phyloP scores from a whole-genome alignment of 2,113 vertebrate genomes.

The Thymallus thymallus region DNA sequence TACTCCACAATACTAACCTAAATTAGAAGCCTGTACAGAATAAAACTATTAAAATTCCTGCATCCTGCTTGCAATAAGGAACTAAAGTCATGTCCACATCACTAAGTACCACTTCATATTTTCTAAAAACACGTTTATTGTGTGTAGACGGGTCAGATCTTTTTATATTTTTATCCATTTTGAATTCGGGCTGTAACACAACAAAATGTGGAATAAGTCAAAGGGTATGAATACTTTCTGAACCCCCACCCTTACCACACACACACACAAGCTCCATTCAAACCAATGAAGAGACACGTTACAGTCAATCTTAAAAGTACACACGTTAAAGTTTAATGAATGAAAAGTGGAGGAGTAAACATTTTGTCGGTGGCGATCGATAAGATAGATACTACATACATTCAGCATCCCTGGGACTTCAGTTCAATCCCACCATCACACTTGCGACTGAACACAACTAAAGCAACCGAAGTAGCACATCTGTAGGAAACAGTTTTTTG shows the following conservation, averaged over 20 bases:
- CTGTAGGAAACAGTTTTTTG: conserved; percentile 42
- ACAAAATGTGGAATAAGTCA: too few relatives aligned
- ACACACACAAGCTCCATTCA: neutral
- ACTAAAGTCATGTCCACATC: too few relatives aligned
- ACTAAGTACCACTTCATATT: too few relatives aligned
- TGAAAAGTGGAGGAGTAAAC: conserved; percentile 78
- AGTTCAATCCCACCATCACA: conserved; percentile 69
- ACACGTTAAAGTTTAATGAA: conserved; percentile 80
- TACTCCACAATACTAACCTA: too few relatives aligned
- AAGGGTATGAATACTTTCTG: too few relatives aligned
- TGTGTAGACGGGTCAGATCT: too few relatives aligned
- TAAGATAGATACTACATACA: conserved; percentile 67
- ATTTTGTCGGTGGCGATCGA: conserved; percentile 71
- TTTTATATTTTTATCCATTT: too few relatives aligned
- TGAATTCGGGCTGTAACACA: too few relatives aligned
- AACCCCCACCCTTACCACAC: neutral
- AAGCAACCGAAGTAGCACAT: conserved; percentile 52
- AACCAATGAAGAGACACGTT: conserved; percentile 22
- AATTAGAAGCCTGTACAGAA: too few relatives aligned
- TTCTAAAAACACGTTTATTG: too few relatives aligned
- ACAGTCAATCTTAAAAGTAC: conserved; percentile 64
- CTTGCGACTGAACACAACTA: conserved; percentile 59
- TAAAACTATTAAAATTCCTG: too few relatives aligned
- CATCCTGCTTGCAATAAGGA: too few relatives aligned
- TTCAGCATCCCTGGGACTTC: conserved; percentile 76